A percentile compares a stretch with the other conserved stretches of the same genome.
phyloP scores from a whole-genome alignment of 1,140 invertebrate genomes.

The Lutraria rhynchaena region DNA sequence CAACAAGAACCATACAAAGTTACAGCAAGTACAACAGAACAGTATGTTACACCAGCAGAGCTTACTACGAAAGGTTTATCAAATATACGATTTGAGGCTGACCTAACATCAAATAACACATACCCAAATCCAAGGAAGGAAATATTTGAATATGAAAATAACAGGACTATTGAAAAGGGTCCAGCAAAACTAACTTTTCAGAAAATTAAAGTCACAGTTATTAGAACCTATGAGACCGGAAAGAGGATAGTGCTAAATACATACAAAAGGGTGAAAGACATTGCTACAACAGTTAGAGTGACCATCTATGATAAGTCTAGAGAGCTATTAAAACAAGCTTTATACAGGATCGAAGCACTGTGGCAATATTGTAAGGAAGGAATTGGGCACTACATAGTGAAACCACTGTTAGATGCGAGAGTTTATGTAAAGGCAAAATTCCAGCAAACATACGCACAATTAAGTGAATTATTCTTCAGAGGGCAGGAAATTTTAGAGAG shows the following conservation, averaged over 20 bases:
- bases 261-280: conserved; percentile 48
- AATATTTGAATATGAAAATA: conserved; percentile 42
- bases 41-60: background rate
- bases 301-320: conserved; percentile 26
- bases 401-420: conserved; percentile 49
- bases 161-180: conserved; percentile 19
- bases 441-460: conserved; percentile 27
- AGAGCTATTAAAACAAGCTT: conserved; percentile 21
- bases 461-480: conserved; percentile 31
- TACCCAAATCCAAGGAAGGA: conserved; percentile 51
- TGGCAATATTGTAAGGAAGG: conserved; percentile 54
- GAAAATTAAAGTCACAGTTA: conserved; percentile 49
- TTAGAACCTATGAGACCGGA: conserved; percentile 29
- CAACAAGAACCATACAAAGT: background rate
- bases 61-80: background rate
- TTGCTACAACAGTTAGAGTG: conserved; percentile 35
- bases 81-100: conserved; percentile 5
- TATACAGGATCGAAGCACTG: conserved; percentile 48
- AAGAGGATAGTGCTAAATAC: conserved; percentile 40
- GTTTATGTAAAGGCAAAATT: conserved; percentile 37
- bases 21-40: background rate
- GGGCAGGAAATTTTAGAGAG: conserved; percentile 30
- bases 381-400: conserved; percentile 50
- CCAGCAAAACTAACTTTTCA: conserved; percentile 30
- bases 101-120: conserved; percentile 44